A percentile compares a stretch with the other conserved stretches of the same genome.
Evolutionary conservation across 2,888 invertebrate genomes (phyloP).

Genomic region (Drosophila cyrtoloma): DNA sequence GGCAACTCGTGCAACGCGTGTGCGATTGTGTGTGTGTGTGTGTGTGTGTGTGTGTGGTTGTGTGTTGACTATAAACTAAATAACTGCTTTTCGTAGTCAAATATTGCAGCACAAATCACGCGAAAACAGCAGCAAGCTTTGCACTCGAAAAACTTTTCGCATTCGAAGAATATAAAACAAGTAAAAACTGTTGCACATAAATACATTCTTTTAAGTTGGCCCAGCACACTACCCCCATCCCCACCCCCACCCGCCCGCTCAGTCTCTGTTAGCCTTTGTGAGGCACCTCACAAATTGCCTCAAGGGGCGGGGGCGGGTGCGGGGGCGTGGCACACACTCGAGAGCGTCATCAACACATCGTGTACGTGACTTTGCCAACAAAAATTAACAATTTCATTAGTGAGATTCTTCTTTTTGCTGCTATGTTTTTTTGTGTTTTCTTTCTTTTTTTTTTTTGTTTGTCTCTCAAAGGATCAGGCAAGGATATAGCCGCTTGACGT

Average conservation of each 20-base stretch:
- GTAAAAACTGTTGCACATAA: constrained; percentile 65
- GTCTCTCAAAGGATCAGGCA: constrained; percentile 39
- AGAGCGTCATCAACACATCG: constrained; percentile 78
- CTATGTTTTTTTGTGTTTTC: constrained; percentile 3
- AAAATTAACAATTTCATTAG: constrained; percentile 82
- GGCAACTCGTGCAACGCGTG: constrained; percentile 58
- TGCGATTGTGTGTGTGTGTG: constrained; percentile 23
- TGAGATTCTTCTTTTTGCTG: constrained; percentile 30
- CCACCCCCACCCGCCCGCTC: neutral
- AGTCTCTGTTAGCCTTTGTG: constrained; percentile 33
- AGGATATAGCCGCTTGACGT: constrained; percentile 59
- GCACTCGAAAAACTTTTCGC: constrained; percentile 49
- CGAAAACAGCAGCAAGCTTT: constrained; percentile 20
- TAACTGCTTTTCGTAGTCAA: constrained; percentile 48
- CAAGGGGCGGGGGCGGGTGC: constrained; percentile 2
- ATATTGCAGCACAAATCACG: constrained; percentile 66
- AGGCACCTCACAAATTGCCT: constrained; percentile 64
- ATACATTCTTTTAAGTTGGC: constrained; percentile 34
- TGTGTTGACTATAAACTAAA: constrained; percentile 35
- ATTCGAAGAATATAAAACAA: constrained; percentile 14
- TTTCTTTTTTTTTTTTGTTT: constrained; percentile 4
- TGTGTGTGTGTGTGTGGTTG: constrained; percentile 15
- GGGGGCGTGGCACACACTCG: constrained; percentile 48
- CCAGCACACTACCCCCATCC: neutral
- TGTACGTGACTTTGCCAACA: constrained; percentile 79